Percentiles rank a stretch among this genome's conserved stretches.
These are phyloP conservation scores for Cephus spinipes DNA, from an alignment of 2,888 invertebrate species.

Conservation along the genomic window DNA sequence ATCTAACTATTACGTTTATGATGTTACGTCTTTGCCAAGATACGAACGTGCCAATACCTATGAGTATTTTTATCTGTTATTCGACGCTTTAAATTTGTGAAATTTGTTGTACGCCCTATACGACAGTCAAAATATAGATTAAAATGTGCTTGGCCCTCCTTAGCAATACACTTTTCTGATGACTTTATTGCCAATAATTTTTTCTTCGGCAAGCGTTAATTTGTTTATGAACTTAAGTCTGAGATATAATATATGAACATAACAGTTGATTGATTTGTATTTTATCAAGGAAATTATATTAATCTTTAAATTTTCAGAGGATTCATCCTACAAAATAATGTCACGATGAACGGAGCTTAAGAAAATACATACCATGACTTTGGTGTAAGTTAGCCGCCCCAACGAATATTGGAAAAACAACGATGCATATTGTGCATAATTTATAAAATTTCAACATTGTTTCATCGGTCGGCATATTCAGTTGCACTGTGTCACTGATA, in stretches of 20 bases:
- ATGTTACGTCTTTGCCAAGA: no score
- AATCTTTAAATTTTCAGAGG: background rate
- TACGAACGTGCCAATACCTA: background rate
- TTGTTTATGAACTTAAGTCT: no score
- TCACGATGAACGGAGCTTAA: background rate
- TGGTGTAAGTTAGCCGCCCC: background rate
- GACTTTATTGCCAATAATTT: background rate
- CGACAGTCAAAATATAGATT: no score
- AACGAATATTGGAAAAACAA: constrained; percentile 7
- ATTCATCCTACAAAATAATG: background rate
- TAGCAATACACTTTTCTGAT: background rate
- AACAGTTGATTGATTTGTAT: background rate
- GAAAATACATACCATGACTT: background rate
- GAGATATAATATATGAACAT: background rate
- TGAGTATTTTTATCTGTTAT: background rate
- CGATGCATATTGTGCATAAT: background rate
- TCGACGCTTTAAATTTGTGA: background rate
- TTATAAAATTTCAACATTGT: background rate
- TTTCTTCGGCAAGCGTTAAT: no score
- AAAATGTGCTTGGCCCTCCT: background rate
- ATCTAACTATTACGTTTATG: no score
- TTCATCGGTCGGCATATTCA: background rate
- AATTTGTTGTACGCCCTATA: no score
- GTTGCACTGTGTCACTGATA: background rate
- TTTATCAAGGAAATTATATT: background rate